These are phyloP conservation scores for Eulemur rufifrons DNA, from an alignment of 2,113 vertebrate genomes.

Conservation along the genomic window DNA sequence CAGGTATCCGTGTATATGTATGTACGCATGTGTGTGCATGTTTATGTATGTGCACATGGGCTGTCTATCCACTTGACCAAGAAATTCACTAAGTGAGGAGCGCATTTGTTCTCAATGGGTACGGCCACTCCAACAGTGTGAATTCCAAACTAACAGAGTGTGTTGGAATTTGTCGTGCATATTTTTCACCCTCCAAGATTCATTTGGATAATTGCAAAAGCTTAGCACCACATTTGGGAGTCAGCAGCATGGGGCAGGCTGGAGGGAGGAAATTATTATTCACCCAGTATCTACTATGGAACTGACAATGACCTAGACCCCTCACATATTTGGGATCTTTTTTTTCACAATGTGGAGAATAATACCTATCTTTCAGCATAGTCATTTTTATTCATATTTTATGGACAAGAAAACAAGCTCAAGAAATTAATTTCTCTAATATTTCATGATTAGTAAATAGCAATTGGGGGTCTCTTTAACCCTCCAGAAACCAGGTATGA, in stretches of 20 bases:
- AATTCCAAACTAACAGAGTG: neutral
- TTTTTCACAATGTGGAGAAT: neutral
- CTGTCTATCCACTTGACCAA: neutral
- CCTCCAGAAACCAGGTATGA: neutral
- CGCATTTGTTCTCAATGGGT: neutral
- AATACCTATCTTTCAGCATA: neutral
- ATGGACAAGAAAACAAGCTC: neutral
- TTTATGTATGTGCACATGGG: neutral
- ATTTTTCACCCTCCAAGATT: neutral
- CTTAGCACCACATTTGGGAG: neutral
- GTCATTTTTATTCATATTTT: conserved; percentile 24
- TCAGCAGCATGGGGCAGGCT: neutral
- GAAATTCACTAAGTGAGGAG: neutral
- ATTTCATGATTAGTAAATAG: neutral
- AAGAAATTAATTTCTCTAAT: conserved; percentile 12
- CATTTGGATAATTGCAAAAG: conserved; percentile 36
- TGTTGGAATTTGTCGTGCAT: neutral
- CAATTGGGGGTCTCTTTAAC: neutral
- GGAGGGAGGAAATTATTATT: neutral
- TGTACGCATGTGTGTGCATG: no score
- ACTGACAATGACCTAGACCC: neutral
- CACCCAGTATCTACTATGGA: neutral
- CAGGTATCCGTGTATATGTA: neutral
- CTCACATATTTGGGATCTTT: neutral
- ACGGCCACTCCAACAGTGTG: neutral